phyloP scores from a whole-genome alignment of 92 coral and sea anemone species.

The Desmophyllum pertusum region DNA sequence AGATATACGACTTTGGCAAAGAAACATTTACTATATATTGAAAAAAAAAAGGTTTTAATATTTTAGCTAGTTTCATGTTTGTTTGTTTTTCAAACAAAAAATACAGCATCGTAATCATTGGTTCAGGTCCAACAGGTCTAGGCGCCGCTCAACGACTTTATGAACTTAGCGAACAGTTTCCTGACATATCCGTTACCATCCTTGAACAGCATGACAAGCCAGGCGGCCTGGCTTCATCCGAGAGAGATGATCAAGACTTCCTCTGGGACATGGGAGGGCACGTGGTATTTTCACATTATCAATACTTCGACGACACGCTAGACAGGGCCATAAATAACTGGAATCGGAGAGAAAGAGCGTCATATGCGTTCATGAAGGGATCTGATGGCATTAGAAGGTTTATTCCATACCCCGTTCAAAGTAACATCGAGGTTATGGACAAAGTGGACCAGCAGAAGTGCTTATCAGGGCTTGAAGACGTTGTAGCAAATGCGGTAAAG shows the following conservation, averaged over 20 bases:
- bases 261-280: constrained; percentile 83
- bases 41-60: too few species aligned
- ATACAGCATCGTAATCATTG: constrained; percentile 45
- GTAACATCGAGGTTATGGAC: constrained; percentile 63
- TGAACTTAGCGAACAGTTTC: constrained; percentile 40
- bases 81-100: too few species aligned
- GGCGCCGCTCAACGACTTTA: constrained; percentile 68
- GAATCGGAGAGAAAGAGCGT: constrained; percentile 58
- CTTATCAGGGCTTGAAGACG: constrained; percentile 46
- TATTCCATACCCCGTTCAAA: constrained; percentile 70
- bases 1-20: too few species aligned
- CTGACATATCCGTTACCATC: constrained; percentile 39
- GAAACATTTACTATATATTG: too few species aligned
- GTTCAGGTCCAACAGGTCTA: constrained; percentile 71
- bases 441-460: constrained; percentile 36
- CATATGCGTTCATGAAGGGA: constrained; percentile 71
- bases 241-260: constrained; percentile 65
- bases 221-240: constrained; percentile 68
- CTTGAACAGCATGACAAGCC: constrained; percentile 57
- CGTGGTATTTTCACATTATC: constrained; percentile 68
- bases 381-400: constrained; percentile 60
- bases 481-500: constrained; percentile 17
- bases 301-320: constrained; percentile 54
- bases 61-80: too few species aligned
- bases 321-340: constrained; percentile 52